Conservation (phyloP, 2,113 vertebrate genomes). For the Balaeniceps rex region DNA sequence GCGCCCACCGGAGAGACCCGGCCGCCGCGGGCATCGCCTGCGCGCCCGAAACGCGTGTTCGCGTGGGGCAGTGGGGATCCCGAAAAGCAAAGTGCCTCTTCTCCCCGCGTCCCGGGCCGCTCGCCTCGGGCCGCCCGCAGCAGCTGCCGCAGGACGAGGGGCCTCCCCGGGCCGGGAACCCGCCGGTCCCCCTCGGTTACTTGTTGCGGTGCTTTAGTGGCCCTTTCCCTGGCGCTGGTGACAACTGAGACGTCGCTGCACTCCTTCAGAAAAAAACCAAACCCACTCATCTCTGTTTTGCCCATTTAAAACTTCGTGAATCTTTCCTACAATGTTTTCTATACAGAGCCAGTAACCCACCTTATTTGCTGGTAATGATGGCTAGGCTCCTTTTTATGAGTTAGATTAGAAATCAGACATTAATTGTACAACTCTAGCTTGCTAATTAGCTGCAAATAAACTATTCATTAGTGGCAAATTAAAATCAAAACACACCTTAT, state of each 20-base stretch:
- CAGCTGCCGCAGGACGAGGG: not conserved
- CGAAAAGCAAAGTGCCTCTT: not conserved
- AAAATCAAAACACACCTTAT: slow-evolving; percentile 68
- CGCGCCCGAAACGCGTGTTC: not conserved
- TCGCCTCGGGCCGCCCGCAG: not conserved
- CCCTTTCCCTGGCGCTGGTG: not conserved
- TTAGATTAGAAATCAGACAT: slow-evolving; percentile 64
- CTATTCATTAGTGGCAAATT: slow-evolving; percentile 74
- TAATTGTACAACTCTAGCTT: slow-evolving; percentile 71
- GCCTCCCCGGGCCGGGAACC: not conserved
- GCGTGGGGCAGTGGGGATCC: not conserved
- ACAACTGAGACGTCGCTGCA: not conserved
- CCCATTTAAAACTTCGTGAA: not conserved
- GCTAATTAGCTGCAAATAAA: slow-evolving; percentile 80
- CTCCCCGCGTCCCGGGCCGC: not conserved
- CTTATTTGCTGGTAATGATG: slow-evolving; percentile 21
- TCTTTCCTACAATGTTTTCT: slow-evolving; percentile 24
- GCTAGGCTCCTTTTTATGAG: not conserved
- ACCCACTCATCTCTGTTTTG: not conserved
- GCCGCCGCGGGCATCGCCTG: not conserved
- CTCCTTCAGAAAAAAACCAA: not conserved
- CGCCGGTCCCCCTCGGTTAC: not conserved
- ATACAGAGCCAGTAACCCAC: not conserved
- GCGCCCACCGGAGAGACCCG: accelerated
- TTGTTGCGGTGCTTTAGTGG: not conserved